These are phyloP conservation scores for Mythimna albipuncta DNA, from an alignment of 2,888 invertebrate genomes.

Conservation along the genomic window DNA sequence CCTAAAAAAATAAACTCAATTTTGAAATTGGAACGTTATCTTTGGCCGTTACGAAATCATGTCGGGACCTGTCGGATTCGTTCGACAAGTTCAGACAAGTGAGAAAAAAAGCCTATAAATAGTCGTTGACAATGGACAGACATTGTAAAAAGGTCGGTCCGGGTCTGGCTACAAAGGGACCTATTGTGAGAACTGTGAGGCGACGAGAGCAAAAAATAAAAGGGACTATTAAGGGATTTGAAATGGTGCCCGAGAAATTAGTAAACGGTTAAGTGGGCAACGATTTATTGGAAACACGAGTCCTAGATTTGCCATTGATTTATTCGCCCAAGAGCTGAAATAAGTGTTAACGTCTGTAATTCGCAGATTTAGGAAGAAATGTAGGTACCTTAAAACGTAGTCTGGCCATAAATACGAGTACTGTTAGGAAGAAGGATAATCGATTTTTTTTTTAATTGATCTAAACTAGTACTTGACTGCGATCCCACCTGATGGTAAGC, in stretches of 20 bases:
- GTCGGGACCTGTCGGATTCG: slow-evolving; percentile 60
- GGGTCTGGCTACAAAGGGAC: slow-evolving; percentile 53
- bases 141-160: slow-evolving; percentile 57
- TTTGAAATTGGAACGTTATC: slow-evolving; percentile 61
- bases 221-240: slow-evolving; percentile 62
- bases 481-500: too few species aligned
- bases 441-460: too few species aligned
- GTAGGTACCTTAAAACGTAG: too few species aligned
- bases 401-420: too few species aligned
- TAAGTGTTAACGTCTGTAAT: slow-evolving; percentile 6
- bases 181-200: slow-evolving; percentile 56
- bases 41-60: slow-evolving; percentile 61
- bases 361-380: neutral
- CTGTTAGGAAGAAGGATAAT: too few species aligned
- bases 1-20: slow-evolving; percentile 48
- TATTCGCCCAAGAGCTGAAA: slow-evolving; percentile 22
- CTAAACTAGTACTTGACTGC: too few species aligned
- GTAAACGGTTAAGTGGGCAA: slow-evolving; percentile 62
- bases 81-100: slow-evolving; percentile 62
- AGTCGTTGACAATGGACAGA: slow-evolving; percentile 56
- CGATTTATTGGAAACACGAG: slow-evolving; percentile 62
- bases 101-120: slow-evolving; percentile 59
- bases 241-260: slow-evolving; percentile 66
- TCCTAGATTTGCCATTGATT: slow-evolving; percentile 37
- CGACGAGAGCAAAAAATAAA: slow-evolving; percentile 62